Conservation (phyloP, 2,113 vertebrate species). For the Daphoenositta chrysoptera region DNA sequence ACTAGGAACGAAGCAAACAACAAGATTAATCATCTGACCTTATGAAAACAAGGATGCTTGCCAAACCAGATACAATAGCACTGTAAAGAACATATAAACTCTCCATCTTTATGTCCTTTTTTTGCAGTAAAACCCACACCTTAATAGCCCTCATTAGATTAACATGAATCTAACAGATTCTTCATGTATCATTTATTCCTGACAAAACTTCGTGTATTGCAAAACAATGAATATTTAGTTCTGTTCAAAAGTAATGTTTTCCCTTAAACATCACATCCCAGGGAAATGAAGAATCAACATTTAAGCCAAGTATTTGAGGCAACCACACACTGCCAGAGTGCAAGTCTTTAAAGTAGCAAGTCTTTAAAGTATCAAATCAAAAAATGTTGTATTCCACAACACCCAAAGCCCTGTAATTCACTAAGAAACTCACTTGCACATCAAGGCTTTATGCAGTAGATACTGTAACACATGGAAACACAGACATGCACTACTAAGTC, state of each 20-base stretch:
- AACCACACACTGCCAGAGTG: not conserved
- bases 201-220: not conserved
- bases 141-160: not conserved
- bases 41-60: not conserved
- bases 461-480: not conserved
- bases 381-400: not conserved
- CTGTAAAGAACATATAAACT: not conserved
- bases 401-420: not conserved
- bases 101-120: not conserved
- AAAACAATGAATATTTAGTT: not conserved
- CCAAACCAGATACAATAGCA: not conserved
- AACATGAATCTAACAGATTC: not conserved
- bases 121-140: not conserved
- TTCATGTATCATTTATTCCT: not conserved
- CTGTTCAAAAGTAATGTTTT: not conserved
- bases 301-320: not conserved
- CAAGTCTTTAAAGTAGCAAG: not conserved
- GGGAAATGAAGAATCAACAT: not conserved
- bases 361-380: not conserved
- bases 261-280: not conserved
- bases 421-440: not conserved
- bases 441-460: not conserved
- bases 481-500: not conserved
- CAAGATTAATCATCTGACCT: not conserved
- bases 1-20: not conserved